Conservation (phyloP, 2,113 vertebrate genomes). For the Engystomops pustulosus region DNA sequence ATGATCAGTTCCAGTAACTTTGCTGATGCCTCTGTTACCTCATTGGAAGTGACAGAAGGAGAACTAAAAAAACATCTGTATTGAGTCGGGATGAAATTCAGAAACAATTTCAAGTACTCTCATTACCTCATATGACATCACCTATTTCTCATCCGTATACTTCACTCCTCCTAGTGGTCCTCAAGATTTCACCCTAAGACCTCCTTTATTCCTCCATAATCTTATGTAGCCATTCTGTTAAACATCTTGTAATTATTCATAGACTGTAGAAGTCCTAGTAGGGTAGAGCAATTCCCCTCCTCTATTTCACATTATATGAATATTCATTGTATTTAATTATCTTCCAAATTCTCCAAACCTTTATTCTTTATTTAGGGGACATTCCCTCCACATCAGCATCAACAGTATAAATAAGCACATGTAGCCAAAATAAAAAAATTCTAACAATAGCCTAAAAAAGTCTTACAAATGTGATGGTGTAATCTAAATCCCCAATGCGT, state of each 20-base stretch:
- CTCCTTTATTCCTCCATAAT: conserved; percentile 15
- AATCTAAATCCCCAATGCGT: too few relatives aligned
- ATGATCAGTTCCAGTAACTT: not conserved
- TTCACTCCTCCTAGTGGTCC: conserved; percentile 23
- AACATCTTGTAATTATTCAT: conserved; percentile 13
- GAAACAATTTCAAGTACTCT: conserved; percentile 17
- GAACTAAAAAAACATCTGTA: conserved; percentile 39
- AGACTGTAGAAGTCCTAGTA: not conserved
- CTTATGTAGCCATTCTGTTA: not conserved
- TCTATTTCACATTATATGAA: too few relatives aligned
- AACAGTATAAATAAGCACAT: too few relatives aligned
- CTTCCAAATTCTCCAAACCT: too few relatives aligned
- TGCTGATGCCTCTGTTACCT: conserved; percentile 36
- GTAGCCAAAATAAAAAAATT: not conserved
- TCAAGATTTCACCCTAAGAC: not conserved
- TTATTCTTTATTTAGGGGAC: too few relatives aligned
- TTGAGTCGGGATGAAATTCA: not conserved
- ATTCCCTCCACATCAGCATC: too few relatives aligned
- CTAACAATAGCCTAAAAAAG: not conserved
- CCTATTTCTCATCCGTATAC: conserved; percentile 11
- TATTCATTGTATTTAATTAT: too few relatives aligned
- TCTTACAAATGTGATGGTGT: not conserved
- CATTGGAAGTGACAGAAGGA: conserved; percentile 43
- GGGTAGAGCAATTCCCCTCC: not conserved
- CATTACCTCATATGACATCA: conserved; percentile 35